Evolutionary conservation across 2,113 vertebrate genomes (phyloP), one percentile per base, ranked within the genome.

Genomic region (Notarius quadriscutis): DNA sequence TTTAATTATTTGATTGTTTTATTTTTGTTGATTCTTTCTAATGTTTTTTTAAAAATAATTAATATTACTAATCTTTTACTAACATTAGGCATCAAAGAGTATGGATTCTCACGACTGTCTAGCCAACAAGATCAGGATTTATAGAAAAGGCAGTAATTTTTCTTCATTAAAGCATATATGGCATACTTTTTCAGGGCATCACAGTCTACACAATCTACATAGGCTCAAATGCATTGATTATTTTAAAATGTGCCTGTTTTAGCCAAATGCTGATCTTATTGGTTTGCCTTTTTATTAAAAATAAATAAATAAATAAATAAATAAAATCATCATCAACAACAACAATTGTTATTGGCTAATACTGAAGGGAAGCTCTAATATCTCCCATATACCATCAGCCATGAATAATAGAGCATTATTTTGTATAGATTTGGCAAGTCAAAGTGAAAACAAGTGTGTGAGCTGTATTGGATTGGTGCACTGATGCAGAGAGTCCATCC

Each of bases 381-480:
- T 62, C 55, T 78, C 48, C 58, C 50, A 41, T 69, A 60, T 51
- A 50, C 62, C 15, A 67, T 81, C 62, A 71, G 9, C 41, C 18
- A 18, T 77, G 84, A 78, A 55, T 65, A 57, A 57, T 20, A 11
- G 7, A 69, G 74, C 14, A 2, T 86, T 18, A 57, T 65, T 65
- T 7, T 55, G 20, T 71, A 84, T 50, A 84, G 71, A 63, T 63
- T 48, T 77, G 8, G 22, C 57, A 11, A 50, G 41, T 22, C 25
- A 10, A 51, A n/a, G 22, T 12, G 41, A 85, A 85, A 85, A 85
- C 71, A 85, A 30, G 41, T 48, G 25, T 62, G 72, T 53, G 81
- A 27, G 62, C 25, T 57, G 51, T 55, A 79, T 79, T 30, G 25
- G 77, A 57, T 79, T 57, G 12, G 51, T 1, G 50, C 51, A 30